These are phyloP conservation scores for Bungarus multicinctus DNA, from an alignment of 2,113 vertebrate genomes.

Conservation along the genomic window DNA sequence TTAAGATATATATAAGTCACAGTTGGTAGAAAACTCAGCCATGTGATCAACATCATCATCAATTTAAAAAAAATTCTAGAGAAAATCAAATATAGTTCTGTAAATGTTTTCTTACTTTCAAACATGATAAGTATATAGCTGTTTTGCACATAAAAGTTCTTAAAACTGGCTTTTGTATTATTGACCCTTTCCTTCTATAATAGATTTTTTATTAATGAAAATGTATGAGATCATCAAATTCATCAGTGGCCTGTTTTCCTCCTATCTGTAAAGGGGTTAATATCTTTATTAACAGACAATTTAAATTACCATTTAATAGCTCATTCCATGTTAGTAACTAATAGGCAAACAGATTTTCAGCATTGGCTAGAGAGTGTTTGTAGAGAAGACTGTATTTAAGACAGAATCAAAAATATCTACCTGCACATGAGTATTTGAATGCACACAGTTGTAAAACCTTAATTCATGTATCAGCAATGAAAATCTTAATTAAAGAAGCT, in stretches of 20 bases:
- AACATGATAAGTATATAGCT: neutral
- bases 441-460: conserved; percentile 70
- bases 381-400: conserved; percentile 51
- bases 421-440: conserved; percentile 71
- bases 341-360: conserved; percentile 47
- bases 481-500: conserved; percentile 82
- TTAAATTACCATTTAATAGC: conserved; percentile 9
- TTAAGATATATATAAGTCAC: neutral
- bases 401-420: conserved; percentile 77
- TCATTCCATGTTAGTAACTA: conserved; percentile 49
- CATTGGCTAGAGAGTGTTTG: conserved; percentile 26
- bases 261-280: conserved; percentile 28
- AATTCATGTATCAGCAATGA: conserved; percentile 85
- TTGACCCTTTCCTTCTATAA: conserved; percentile 12
- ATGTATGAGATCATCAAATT: conserved; percentile 50
- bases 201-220: neutral
- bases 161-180: neutral
- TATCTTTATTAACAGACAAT: conserved; percentile 30
- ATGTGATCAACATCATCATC: neutral
- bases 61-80: neutral
- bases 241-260: accelerated
- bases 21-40: neutral
- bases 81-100: neutral
- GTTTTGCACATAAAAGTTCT: neutral
- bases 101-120: neutral